Evolutionary conservation across 2,113 vertebrate species (phyloP), one percentile per base, ranked within the genome.

Genomic region (Telmatochromis sp.): DNA sequence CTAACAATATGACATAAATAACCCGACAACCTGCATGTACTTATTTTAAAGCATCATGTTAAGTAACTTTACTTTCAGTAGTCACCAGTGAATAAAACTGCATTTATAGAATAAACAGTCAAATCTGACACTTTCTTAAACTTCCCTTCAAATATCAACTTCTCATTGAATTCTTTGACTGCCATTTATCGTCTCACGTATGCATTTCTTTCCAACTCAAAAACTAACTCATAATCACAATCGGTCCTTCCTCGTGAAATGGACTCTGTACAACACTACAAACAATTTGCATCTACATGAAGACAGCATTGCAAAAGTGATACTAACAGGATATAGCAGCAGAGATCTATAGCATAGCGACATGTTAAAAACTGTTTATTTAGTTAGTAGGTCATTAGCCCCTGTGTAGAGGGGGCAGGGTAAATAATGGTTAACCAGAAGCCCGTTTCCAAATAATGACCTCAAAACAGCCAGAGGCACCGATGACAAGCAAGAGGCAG

Each of bases 331-430:
- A 55, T 12, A 60, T 53, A 79, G 84, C 54, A 86, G 37, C 53
- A 55, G 65, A 71, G 68, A 81, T 65, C 37, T 78, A n/a, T 40
- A 54, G 81, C 63, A 88, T 83, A 63, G 33, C 53, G 65, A 79
- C 37, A 21, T 33, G 33, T 63, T 86, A 10, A 57, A 65, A 21
- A 31, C 82, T 8, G 87, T 80, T 54, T 79, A 83, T 87, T 88
- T 65, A 47, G 35, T 91, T 89, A 93, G 79, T 92, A 81, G 91
- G 93, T 92, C 91, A 93, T 85, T 84, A 84, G 84, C 82, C 12
- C 58, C 73, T 15, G 85, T 26, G 81, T 35, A 47, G 80, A 68
- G 57, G 79, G 81, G 90, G 83, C 78, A 21, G 89, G 82, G 86
- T 51, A 79, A 84, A 86, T 82, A 87, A 88, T 86, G 80, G 88